Conservation (phyloP, 1,140 invertebrate genomes). For the Bathynomus jamesi region DNA sequence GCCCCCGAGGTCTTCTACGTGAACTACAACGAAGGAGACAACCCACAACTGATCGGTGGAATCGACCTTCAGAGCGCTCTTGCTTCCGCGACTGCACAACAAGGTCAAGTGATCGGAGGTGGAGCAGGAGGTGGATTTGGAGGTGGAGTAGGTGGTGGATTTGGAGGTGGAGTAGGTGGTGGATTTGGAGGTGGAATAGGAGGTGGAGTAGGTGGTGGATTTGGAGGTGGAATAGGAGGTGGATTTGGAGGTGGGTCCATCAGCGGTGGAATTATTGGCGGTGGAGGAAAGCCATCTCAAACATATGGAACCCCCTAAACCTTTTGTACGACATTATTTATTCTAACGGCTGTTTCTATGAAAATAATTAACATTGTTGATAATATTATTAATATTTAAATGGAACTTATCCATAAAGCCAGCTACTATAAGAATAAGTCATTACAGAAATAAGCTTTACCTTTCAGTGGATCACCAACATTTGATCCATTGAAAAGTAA, state of each 20-base stretch:
- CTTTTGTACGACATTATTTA: too few species aligned
- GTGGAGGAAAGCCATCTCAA: background rate
- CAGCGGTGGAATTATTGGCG: background rate
- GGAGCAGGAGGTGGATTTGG: background rate
- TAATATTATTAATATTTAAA: too few species aligned
- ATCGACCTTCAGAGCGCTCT: slow-evolving; percentile 13
- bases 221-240: background rate
- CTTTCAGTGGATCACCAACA: too few species aligned
- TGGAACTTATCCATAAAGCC: too few species aligned
- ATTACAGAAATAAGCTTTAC: too few species aligned
- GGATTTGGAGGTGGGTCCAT: background rate
- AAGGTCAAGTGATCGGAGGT: background rate
- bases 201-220: background rate
- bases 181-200: background rate
- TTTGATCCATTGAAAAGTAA: too few species aligned
- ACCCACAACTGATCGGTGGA: slow-evolving; percentile 4
- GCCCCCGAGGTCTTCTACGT: slow-evolving; percentile 9
- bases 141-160: background rate
- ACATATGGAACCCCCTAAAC: background rate
- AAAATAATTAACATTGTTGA: too few species aligned
- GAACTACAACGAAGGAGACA: slow-evolving; percentile 17
- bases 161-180: background rate
- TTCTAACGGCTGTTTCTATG: too few species aligned
- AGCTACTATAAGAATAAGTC: too few species aligned
- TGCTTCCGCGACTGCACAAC: background rate